Evolutionary conservation across 1,140 invertebrate genomes (phyloP).

Genomic region (Zaprionus lachaisei): DNA sequence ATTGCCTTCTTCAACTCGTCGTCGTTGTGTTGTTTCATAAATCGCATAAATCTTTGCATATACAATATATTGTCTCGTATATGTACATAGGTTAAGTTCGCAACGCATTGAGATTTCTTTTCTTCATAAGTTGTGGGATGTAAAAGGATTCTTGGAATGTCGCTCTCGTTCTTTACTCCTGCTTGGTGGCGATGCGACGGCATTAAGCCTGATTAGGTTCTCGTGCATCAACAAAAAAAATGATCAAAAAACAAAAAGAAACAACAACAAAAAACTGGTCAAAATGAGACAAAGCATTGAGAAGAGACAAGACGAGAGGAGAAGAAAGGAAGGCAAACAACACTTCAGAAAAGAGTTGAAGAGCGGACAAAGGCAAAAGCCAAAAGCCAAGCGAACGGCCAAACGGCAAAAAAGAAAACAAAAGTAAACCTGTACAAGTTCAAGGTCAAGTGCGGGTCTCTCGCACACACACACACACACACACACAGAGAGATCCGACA

Average conservation of each 20-base stretch:
- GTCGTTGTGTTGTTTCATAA: conserved; percentile 30
- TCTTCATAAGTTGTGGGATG: conserved; percentile 35
- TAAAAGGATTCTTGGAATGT: conserved; percentile 42
- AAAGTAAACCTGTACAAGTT: conserved; percentile 82
- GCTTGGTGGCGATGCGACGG: conserved; percentile 30
- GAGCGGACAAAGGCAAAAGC: conserved; percentile 30
- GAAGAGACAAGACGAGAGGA: background rate
- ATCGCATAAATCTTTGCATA: conserved; percentile 42
- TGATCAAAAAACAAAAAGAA: conserved; percentile 43
- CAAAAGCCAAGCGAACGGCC: conserved; percentile 24
- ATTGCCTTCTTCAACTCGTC: background rate
- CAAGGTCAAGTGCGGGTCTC: conserved; percentile 78
- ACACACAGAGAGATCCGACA: background rate
- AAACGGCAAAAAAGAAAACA: conserved; percentile 74
- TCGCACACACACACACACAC: conserved; percentile 28
- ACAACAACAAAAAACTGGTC: conserved; percentile 37
- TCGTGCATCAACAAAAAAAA: conserved; percentile 14
- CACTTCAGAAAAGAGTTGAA: conserved; percentile 35
- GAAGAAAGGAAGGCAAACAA: conserved; percentile 35
- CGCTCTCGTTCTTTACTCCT: background rate
- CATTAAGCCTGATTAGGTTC: conserved; percentile 78
- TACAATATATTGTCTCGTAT: background rate
- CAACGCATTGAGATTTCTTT: conserved; percentile 34
- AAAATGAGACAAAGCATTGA: conserved; percentile 10
- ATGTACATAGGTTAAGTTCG: conserved; percentile 25